phyloP scores from a whole-genome alignment of 2,797 vertebrate species.

The Taeniopygia guttata region DNA sequence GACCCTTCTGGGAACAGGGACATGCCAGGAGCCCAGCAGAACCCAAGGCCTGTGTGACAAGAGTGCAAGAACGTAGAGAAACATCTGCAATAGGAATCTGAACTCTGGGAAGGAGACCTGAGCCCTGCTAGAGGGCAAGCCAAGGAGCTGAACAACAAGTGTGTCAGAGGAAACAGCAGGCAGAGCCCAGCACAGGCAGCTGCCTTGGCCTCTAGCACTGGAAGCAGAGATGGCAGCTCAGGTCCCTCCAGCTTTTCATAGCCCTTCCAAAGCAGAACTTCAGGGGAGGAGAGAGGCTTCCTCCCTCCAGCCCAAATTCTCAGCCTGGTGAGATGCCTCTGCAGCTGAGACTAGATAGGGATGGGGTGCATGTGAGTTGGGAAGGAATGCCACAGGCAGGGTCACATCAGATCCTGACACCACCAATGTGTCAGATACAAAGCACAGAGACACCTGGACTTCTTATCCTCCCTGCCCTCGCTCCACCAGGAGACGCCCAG shows the following conservation, averaged over 20 bases:
- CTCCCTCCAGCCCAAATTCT: not conserved
- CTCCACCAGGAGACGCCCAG: not conserved
- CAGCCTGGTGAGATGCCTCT: not conserved
- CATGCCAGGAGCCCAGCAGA: not conserved
- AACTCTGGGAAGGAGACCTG: not conserved
- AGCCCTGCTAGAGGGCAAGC: not conserved
- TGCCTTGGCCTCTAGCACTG: not conserved
- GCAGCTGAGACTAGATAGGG: not conserved
- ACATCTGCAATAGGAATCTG: rapidly evolving
- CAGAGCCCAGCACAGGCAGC: not conserved
- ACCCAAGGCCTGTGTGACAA: not conserved
- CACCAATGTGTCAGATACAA: not conserved
- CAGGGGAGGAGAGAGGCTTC: not conserved
- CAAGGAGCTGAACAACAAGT: not conserved
- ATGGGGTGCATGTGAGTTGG: not conserved
- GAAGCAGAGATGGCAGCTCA: not conserved
- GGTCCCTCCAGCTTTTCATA: not conserved
- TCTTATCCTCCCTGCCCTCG: not conserved
- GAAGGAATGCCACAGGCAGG: not conserved
- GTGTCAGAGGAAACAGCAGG: not conserved
- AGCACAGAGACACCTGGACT: not conserved
- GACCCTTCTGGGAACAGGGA: not conserved
- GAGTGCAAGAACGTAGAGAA: not conserved
- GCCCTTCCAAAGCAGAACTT: not conserved
- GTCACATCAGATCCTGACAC: not conserved